Evolutionary conservation across 2,888 invertebrate genomes (phyloP), one percentile per base, ranked within the genome.

Genomic region (Homarus gammarus): DNA sequence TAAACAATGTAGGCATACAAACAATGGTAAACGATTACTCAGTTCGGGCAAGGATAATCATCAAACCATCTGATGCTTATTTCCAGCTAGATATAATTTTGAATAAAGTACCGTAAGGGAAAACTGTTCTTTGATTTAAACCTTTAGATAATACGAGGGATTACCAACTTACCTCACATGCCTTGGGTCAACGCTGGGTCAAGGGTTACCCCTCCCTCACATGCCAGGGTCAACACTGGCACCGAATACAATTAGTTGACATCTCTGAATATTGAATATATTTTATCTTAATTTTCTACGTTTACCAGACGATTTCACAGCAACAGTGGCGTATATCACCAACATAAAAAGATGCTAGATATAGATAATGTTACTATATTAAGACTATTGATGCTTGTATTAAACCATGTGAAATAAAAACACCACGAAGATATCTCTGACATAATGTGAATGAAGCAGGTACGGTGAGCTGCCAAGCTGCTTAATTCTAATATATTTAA

Each of bases 401-500:
- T 56, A 31, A 33, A 49, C 73, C 51, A 64, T 12, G 18, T 64
- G 36, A 44, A 61, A 75, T 87, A 73, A 73, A 81, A 81, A 56
- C 61, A 72, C 56, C 31, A 38, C n/a, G 15, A 51, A 44, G 49
- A 73, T 68, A 82, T 87, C 81, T 31, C 6, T 31, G 38, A 22
- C 83, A 44, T 77, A 72, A 88, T 78, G 88, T 88, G 88, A 88
- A 88, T 88, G 88, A 88, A 88, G 83, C 84, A 88, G 84, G 88
- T 84, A 84, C 31, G 27, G 22, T 5, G 18, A 40, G 78, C n/a
- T 84, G 78, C 88, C 84, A 88, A 64, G 10, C 64, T n/a, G 18
- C 3, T 36, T 15, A 33, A 61, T 64, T 0, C 12, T 40, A 56
- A 18, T 15, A 27, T 79, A 18, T 51, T 56, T 22, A 18, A 22